These are phyloP conservation scores for Plagodis pulveraria DNA, from an alignment of 2,888 invertebrate genomes.

Conservation along the genomic window DNA sequence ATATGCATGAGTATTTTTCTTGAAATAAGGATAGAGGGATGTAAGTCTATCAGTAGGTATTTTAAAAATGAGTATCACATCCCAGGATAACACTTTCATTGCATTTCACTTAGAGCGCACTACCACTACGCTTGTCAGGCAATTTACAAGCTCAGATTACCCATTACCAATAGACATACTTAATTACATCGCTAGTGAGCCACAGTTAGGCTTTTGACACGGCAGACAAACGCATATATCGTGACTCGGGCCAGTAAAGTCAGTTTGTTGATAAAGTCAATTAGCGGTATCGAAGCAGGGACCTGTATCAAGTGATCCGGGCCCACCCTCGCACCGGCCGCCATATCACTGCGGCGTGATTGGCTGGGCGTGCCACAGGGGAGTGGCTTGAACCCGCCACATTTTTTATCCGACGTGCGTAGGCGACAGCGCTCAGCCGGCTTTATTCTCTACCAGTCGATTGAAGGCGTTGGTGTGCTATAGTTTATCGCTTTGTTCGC, in stretches of 20 bases:
- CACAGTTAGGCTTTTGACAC: constrained; percentile 82
- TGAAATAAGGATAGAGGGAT: no score
- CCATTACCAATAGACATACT: constrained; percentile 72
- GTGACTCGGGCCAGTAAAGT: constrained; percentile 83
- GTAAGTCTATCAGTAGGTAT: no score
- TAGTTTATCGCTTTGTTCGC: constrained; percentile 79
- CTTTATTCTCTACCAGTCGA: constrained; percentile 81
- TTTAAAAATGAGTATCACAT: no score
- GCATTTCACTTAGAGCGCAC: constrained; percentile 24
- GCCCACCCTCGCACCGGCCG: constrained; percentile 74
- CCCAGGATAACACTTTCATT: constrained; percentile 14
- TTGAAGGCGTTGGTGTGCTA: constrained; percentile 81
- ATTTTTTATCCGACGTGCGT: constrained; percentile 77
- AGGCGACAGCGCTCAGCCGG: constrained; percentile 68
- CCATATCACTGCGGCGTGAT: constrained; percentile 63
- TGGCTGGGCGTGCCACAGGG: constrained; percentile 72
- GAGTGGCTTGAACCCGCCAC: constrained; percentile 72
- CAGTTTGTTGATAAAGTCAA: constrained; percentile 85
- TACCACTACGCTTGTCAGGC: constrained; percentile 22
- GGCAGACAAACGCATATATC: constrained; percentile 82
- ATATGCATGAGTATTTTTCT: no score
- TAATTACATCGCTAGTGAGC: constrained; percentile 77
- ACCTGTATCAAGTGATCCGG: constrained; percentile 78
- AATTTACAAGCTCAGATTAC: constrained; percentile 62
- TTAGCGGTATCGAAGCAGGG: constrained; percentile 83